Conservation (phyloP, 1,140 invertebrate genomes). For the Formica exsecta region DNA sequence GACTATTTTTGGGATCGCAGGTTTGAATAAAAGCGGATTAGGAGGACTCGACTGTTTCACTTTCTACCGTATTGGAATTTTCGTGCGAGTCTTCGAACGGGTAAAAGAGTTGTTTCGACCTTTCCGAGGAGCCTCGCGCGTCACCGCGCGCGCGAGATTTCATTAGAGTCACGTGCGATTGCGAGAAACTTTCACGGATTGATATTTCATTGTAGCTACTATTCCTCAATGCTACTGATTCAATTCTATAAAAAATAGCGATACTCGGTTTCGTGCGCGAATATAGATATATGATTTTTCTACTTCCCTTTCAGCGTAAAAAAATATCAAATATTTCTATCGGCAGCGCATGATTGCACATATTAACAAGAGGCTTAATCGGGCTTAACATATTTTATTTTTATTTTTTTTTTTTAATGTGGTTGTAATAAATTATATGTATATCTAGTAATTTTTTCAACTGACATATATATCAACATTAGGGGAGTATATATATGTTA, state of each 20-base stretch:
- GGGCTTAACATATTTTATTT: background rate
- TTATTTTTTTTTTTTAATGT: background rate
- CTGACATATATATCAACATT: background rate
- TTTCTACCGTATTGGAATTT: slow-evolving; percentile 31
- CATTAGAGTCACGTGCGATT: slow-evolving; percentile 37
- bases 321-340: background rate
- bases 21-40: slow-evolving; percentile 53
- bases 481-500: background rate
- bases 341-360: background rate
- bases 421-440: background rate
- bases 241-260: background rate
- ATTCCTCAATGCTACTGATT: background rate
- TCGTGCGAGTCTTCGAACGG: background rate
- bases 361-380: background rate
- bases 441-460: background rate
- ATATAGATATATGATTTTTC: background rate
- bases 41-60: background rate
- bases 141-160: slow-evolving; percentile 11
- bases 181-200: slow-evolving; percentile 47
- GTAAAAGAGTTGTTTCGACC: slow-evolving; percentile 39
- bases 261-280: background rate
- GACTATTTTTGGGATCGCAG: slow-evolving; percentile 26
- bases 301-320: background rate
- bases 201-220: slow-evolving; percentile 5
- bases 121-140: slow-evolving; percentile 21